A percentile compares a stretch with the other conserved stretches of the same genome.
phyloP scores from a whole-genome alignment of 2,797 vertebrate genomes.

The Coluber constrictor region DNA sequence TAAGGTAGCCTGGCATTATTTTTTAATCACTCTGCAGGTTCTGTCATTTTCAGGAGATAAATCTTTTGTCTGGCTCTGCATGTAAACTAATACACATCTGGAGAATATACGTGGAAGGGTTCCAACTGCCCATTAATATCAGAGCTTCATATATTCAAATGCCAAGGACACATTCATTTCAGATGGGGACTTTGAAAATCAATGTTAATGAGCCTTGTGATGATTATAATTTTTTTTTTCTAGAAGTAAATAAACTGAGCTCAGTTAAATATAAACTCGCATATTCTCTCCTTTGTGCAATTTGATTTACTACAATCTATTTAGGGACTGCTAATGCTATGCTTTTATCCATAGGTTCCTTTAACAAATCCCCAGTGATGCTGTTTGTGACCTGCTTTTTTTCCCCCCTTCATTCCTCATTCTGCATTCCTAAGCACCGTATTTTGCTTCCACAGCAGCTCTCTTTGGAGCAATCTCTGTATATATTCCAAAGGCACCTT shows the following conservation, averaged over 20 bases:
- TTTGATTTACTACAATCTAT: slow-evolving; percentile 40
- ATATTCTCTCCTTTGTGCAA: slow-evolving; percentile 21
- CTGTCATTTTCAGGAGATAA: slow-evolving; percentile 16
- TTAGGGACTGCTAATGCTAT: slow-evolving; percentile 19
- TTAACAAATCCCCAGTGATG: slow-evolving; percentile 6
- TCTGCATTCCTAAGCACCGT: slow-evolving; percentile 13
- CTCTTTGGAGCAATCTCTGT: slow-evolving; percentile 33
- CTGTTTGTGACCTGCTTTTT: neutral
- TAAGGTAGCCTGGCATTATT: slow-evolving; percentile 15
- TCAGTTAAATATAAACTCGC: slow-evolving; percentile 54
- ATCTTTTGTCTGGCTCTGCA: slow-evolving; percentile 36
- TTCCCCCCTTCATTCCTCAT: slow-evolving; percentile 1
- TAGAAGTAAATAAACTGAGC: slow-evolving; percentile 56
- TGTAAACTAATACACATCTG: slow-evolving; percentile 34
- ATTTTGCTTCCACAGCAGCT: slow-evolving; percentile 52
- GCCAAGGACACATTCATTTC: slow-evolving; percentile 48
- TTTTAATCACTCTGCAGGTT: slow-evolving; percentile 37
- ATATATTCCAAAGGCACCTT: slow-evolving; percentile 36
- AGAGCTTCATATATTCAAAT: slow-evolving; percentile 44
- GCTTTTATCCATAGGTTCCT: neutral
- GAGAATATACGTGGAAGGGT: slow-evolving; percentile 42
- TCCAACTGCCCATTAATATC: slow-evolving; percentile 49
- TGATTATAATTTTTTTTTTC: slow-evolving; percentile 55
- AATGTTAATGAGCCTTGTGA: slow-evolving; percentile 52
- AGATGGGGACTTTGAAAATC: slow-evolving; percentile 54